A percentile compares a stretch with the other conserved stretches of the same genome.
These are phyloP conservation scores for Ptychochromis oligacanthus DNA, from an alignment of 2,113 vertebrate species.

Conservation along the genomic window DNA sequence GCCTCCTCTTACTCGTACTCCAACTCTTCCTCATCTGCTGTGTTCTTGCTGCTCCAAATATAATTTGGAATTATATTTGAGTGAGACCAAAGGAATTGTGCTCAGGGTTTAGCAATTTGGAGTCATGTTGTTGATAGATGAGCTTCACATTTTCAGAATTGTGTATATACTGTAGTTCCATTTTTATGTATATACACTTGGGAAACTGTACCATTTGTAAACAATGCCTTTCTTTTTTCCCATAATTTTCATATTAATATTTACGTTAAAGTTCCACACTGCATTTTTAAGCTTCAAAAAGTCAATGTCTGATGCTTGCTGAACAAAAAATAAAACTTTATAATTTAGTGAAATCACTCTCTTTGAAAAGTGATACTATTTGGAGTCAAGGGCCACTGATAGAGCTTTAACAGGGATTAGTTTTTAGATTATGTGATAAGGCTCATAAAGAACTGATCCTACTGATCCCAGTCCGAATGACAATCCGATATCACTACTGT, in stretches of 20 bases:
- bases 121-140: not conserved
- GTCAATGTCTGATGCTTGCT: not conserved
- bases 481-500: no score
- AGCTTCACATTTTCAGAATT: not conserved
- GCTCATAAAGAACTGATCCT: not conserved
- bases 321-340: not conserved
- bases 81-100: no score
- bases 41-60: no score
- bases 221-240: not conserved
- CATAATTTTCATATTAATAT: not conserved
- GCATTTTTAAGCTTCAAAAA: not conserved
- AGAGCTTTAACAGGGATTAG: not conserved
- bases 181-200: not conserved
- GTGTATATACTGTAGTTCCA: not conserved
- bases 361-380: not conserved
- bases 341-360: not conserved
- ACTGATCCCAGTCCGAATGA: no score
- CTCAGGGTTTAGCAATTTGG: no score
- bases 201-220: not conserved
- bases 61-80: no score
- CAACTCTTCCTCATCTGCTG: no score
- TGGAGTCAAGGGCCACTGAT: not conserved
- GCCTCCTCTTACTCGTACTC: no score
- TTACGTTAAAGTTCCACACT: not conserved
- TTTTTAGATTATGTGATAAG: not conserved